phyloP scores from a whole-genome alignment of 2,113 vertebrate genomes.

The Tupaia chinensis region DNA sequence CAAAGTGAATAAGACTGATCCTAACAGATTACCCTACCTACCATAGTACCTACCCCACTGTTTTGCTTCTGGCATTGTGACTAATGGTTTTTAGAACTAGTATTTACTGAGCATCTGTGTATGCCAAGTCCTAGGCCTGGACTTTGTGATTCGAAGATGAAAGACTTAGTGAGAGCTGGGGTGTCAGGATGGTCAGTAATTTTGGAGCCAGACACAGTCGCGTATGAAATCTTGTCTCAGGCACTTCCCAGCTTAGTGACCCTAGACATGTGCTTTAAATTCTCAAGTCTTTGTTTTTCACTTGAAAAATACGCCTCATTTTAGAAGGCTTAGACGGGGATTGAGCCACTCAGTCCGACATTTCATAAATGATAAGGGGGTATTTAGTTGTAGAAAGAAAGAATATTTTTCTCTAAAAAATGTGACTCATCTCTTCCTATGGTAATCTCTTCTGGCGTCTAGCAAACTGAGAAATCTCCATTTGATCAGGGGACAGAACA shows the following conservation, averaged over 20 bases:
- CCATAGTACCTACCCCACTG: no score
- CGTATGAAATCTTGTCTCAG: neutral
- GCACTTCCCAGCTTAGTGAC: neutral
- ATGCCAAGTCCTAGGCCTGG: no score
- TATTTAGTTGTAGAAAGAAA: neutral
- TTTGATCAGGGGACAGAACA: neutral
- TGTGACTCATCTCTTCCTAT: neutral
- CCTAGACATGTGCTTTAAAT: neutral
- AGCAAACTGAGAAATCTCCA: neutral
- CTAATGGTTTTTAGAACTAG: neutral
- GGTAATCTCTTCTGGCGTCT: neutral
- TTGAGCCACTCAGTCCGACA: neutral
- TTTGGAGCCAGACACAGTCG: neutral
- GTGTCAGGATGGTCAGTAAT: no score
- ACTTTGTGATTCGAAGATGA: no score
- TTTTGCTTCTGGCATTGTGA: neutral
- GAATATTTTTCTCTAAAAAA: neutral
- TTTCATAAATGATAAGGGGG: neutral
- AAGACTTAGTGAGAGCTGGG: no score
- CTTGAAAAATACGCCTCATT: neutral
- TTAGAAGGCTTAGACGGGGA: neutral
- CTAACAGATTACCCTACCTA: neutral
- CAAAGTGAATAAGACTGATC: neutral
- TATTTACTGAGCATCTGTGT: no score
- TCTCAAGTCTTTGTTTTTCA: neutral